A percentile compares a stretch with the other conserved stretches of the same genome.
These are phyloP conservation scores for Agrotis segetum DNA, from an alignment of 2,888 invertebrate genomes.

Conservation along the genomic window DNA sequence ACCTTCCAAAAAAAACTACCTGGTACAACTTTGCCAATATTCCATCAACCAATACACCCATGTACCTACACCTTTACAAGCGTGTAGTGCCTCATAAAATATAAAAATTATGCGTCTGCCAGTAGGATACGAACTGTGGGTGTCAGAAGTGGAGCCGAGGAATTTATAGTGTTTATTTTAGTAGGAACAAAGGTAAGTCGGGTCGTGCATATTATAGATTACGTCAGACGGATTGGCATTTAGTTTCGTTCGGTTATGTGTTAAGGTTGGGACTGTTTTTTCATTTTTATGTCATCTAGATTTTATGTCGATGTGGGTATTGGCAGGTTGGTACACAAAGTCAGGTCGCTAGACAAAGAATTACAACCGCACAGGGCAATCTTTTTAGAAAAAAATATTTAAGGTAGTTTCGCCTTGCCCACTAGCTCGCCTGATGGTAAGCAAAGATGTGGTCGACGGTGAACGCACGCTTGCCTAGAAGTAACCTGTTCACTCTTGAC, in stretches of 20 bases:
- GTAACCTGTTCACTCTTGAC: too few relatives aligned
- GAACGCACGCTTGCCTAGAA: too few relatives aligned
- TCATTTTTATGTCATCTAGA: not conserved
- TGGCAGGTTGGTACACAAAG: not conserved
- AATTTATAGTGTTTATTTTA: constrained; percentile 54
- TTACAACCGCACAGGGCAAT: too few relatives aligned
- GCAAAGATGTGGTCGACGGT: too few relatives aligned
- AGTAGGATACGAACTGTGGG: constrained; percentile 22
- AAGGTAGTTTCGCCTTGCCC: too few relatives aligned
- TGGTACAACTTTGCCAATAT: not conserved
- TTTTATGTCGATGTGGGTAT: not conserved
- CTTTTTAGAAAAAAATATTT: too few relatives aligned
- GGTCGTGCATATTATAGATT: constrained; percentile 37
- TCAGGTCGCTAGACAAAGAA: not conserved
- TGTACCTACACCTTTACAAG: constrained; percentile 28
- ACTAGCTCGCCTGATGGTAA: too few relatives aligned
- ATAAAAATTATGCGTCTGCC: constrained; percentile 60
- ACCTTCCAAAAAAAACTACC: too few relatives aligned
- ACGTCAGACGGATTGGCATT: constrained; percentile 32
- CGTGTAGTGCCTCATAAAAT: constrained; percentile 57
- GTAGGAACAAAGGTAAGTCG: constrained; percentile 7
- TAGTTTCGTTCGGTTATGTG: constrained; percentile 1
- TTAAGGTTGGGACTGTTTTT: not conserved
- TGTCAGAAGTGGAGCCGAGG: constrained; percentile 43
- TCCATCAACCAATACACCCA: not conserved